phyloP scores from a whole-genome alignment of 1,140 invertebrate species.

The Drosophila trapezifrons region DNA sequence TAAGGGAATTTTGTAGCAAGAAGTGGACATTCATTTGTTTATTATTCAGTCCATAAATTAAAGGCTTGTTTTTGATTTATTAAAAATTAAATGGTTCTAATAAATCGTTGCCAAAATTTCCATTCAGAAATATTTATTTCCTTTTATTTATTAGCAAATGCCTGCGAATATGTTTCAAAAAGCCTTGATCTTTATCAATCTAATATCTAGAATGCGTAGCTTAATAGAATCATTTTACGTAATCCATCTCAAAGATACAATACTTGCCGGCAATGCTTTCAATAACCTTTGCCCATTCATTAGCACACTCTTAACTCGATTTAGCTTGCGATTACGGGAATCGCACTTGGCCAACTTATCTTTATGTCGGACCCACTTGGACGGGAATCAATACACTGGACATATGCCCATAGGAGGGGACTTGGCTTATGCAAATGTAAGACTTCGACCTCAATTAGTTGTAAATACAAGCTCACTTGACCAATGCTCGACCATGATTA shows the following conservation, averaged over 20 bases:
- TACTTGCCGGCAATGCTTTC: constrained; percentile 1
- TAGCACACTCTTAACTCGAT: constrained; percentile 10
- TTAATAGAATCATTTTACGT: too few species aligned
- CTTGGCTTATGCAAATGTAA: constrained; percentile 42
- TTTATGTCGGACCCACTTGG: constrained; percentile 21
- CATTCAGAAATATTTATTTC: neutral
- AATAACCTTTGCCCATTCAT: neutral
- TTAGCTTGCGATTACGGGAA: neutral
- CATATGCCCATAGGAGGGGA: neutral
- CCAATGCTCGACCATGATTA: constrained; percentile 38
- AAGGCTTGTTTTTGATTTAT: neutral
- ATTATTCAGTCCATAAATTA: neutral
- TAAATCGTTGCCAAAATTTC: neutral
- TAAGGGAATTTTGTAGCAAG: neutral
- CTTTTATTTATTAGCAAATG: neutral
- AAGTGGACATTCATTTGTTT: too few species aligned
- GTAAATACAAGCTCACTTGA: constrained; percentile 49
- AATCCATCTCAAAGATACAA: neutral
- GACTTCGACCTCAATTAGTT: constrained; percentile 55
- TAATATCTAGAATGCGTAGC: neutral
- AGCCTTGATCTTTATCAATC: neutral
- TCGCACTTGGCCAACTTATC: constrained; percentile 37
- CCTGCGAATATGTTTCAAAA: neutral
- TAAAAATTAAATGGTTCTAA: neutral
- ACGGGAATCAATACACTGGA: constrained; percentile 6